Conservation (phyloP, 2,888 invertebrate species). For the Latheticus oryzae region DNA sequence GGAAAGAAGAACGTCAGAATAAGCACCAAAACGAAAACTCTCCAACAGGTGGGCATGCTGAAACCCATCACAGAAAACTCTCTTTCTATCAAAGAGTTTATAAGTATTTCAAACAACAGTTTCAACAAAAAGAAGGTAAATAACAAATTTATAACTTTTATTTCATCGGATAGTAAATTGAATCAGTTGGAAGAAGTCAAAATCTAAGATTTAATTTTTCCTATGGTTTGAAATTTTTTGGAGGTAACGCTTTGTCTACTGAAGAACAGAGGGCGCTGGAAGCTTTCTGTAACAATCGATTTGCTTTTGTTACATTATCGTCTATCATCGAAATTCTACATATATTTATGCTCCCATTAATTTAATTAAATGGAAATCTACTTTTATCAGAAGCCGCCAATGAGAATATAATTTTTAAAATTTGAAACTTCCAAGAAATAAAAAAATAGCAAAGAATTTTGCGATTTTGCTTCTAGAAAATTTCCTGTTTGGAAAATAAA, state of each 20-base stretch:
- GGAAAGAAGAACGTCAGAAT: slow-evolving; percentile 39
- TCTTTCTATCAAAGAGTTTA: slow-evolving; percentile 42
- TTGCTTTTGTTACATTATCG: no score
- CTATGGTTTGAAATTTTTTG: no score
- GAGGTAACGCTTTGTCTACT: not conserved
- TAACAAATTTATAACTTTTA: slow-evolving; percentile 4
- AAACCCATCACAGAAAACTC: slow-evolving; percentile 27
- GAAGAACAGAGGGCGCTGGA: not conserved
- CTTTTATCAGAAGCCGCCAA: not conserved
- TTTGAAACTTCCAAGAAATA: no score
- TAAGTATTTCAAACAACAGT: slow-evolving; percentile 42
- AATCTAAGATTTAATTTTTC: no score
- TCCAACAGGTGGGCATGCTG: slow-evolving; percentile 39
- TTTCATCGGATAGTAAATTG: not conserved
- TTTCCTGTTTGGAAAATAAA: no score
- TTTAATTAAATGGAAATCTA: no score
- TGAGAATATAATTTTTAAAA: no score
- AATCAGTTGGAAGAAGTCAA: no score
- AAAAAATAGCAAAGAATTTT: no score
- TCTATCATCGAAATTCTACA: no score
- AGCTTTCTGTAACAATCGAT: slow-evolving; percentile 3
- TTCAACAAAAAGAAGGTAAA: slow-evolving; percentile 42
- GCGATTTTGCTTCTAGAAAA: no score
- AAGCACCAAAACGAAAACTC: slow-evolving; percentile 31
- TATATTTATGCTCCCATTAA: no score